A percentile compares a stretch with the other conserved stretches of the same genome.
Evolutionary conservation across 2,797 vertebrate genomes (phyloP).

Genomic region (Falco rusticolus): DNA sequence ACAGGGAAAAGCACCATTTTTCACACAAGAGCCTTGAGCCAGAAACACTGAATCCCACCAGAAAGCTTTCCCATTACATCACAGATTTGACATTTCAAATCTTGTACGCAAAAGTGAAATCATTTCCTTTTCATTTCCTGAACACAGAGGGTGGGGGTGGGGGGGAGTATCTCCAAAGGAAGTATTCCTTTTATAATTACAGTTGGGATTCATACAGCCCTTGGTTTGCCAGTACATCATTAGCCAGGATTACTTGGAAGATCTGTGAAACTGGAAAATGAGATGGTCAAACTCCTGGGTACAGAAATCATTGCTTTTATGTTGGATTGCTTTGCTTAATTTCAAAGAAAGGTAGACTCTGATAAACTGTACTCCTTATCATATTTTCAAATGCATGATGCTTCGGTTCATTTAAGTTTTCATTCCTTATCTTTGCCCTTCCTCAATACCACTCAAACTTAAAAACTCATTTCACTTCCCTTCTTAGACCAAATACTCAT

Average conservation of each 20-base stretch:
- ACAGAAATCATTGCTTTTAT: slow-evolving; percentile 29
- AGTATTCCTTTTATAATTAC: background rate
- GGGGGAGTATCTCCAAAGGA: background rate
- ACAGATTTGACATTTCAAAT: background rate
- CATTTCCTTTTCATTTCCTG: slow-evolving; percentile 36
- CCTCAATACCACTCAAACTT: background rate
- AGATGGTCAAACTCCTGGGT: background rate
- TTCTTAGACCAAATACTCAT: background rate
- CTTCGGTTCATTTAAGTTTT: background rate
- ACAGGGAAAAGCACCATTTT: background rate
- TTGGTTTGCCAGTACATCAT: background rate
- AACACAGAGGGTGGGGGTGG: background rate
- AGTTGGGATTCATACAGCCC: background rate
- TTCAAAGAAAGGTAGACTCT: background rate
- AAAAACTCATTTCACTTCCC: background rate
- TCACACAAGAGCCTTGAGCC: background rate
- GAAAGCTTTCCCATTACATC: slow-evolving; percentile 20
- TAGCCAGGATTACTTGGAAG: background rate
- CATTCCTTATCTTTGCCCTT: background rate
- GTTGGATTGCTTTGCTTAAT: background rate
- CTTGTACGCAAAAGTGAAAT: background rate
- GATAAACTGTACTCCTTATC: background rate
- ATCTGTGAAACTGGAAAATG: slow-evolving; percentile 2
- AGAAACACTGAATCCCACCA: background rate
- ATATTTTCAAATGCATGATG: background rate